phyloP scores from a whole-genome alignment of 1,140 invertebrate species.

The Theocolax elegans region DNA sequence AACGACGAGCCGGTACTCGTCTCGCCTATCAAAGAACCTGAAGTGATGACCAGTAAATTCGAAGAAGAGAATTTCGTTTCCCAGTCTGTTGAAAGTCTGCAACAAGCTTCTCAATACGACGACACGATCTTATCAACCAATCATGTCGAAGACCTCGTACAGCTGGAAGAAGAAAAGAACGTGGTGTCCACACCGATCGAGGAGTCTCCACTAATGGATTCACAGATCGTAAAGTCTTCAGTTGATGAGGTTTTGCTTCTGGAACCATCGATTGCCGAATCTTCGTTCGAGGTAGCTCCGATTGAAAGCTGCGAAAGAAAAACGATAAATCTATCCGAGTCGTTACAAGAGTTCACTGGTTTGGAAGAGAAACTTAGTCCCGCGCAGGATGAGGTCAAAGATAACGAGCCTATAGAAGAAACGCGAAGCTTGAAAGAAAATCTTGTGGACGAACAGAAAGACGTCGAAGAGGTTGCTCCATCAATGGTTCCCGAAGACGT shows the following conservation, averaged over 20 bases:
- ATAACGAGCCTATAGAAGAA: conserved; percentile 37
- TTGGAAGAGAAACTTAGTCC: conserved; percentile 49
- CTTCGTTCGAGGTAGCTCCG: background rate
- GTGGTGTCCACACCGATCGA: no score
- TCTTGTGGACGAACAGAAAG: conserved; percentile 43
- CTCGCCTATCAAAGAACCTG: conserved; percentile 31
- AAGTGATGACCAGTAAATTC: conserved; percentile 33
- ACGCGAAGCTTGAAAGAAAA: conserved; percentile 40
- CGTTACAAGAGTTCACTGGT: conserved; percentile 56
- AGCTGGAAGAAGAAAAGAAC: no score
- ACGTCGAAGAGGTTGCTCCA: conserved; percentile 34
- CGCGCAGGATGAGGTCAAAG: conserved; percentile 8
- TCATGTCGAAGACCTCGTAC: background rate
- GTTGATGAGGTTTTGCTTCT: background rate
- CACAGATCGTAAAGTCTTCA: background rate
- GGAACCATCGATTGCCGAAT: background rate
- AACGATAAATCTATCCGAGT: conserved; percentile 51
- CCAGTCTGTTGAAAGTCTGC: background rate
- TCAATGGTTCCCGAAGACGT: background rate
- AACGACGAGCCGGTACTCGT: conserved; percentile 28
- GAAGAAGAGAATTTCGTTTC: conserved; percentile 33
- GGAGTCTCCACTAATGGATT: no score
- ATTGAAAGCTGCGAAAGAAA: background rate
- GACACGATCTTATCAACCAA: background rate
- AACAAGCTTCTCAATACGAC: background rate